These are phyloP conservation scores for Syngnathus scovelli DNA, from an alignment of 2,113 vertebrate species.

Conservation along the genomic window DNA sequence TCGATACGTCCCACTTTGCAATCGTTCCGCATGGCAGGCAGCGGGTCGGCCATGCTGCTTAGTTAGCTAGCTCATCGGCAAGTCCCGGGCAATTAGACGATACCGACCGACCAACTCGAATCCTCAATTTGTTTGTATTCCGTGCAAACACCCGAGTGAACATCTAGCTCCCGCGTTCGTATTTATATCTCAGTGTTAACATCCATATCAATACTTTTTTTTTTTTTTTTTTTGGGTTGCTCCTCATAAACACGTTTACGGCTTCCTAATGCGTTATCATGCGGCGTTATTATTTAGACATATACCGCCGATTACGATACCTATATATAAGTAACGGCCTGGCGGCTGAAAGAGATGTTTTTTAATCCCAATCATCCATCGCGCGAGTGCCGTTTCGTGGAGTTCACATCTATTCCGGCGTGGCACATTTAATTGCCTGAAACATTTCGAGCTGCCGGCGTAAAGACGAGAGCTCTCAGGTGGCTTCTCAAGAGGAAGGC, in stretches of 20 bases:
- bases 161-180: neutral
- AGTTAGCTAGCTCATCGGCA: neutral
- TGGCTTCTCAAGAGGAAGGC: conserved; percentile 54
- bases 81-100: neutral
- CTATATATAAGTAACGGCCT: neutral
- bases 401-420: conserved; percentile 2
- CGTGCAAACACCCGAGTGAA: neutral
- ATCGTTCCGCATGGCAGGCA: conserved; percentile 39
- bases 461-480: conserved; percentile 66
- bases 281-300: conserved; percentile 35
- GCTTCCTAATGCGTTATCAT: conserved; percentile 15
- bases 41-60: conserved; percentile 23
- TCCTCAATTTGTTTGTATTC: neutral
- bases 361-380: conserved; percentile 30
- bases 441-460: conserved; percentile 53
- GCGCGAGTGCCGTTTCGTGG: neutral
- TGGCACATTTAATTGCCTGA: conserved; percentile 48
- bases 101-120: neutral
- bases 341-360: neutral
- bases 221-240: neutral
- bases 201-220: conserved; percentile 5
- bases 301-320: conserved; percentile 15
- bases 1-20: conserved; percentile 46
- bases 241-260: neutral
- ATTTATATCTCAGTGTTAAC: neutral